Conservation (phyloP, 2,888 invertebrate species). For the Drosophila eohydei region DNA sequence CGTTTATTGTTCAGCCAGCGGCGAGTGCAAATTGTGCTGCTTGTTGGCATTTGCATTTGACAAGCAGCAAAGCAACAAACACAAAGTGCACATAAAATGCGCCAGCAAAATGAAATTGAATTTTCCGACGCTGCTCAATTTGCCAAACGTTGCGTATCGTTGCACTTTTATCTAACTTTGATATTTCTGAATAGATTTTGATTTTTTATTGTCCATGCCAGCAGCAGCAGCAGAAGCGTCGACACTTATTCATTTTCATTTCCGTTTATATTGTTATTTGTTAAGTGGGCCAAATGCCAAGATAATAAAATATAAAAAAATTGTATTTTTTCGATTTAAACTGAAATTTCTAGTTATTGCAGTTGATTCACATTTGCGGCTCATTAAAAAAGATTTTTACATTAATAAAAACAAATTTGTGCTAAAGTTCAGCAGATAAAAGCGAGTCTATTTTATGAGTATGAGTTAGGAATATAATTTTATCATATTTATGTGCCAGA, state of each 20-base stretch:
- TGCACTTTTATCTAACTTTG: conserved; percentile 59
- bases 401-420: background rate
- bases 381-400: background rate
- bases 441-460: background rate
- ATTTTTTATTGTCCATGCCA: conserved; percentile 1
- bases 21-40: conserved; percentile 60
- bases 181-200: conserved; percentile 11
- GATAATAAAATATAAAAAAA: background rate
- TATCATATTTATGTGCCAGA: too few relatives aligned
- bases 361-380: background rate
- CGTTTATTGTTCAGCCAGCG: conserved; percentile 63
- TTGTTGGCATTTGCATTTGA: conserved; percentile 74
- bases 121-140: conserved; percentile 56
- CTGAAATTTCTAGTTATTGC: background rate
- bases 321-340: background rate
- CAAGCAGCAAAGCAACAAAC: conserved; percentile 51
- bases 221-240: conserved; percentile 1
- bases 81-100: conserved; percentile 37
- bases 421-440: background rate
- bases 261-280: background rate
- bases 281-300: background rate
- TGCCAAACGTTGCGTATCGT: conserved; percentile 71
- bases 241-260: background rate
- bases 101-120: conserved; percentile 39
- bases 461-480: too few relatives aligned